These are phyloP conservation scores for Protobothrops mucrosquamatus DNA, from an alignment of 2,113 vertebrate species.

Conservation along the genomic window DNA sequence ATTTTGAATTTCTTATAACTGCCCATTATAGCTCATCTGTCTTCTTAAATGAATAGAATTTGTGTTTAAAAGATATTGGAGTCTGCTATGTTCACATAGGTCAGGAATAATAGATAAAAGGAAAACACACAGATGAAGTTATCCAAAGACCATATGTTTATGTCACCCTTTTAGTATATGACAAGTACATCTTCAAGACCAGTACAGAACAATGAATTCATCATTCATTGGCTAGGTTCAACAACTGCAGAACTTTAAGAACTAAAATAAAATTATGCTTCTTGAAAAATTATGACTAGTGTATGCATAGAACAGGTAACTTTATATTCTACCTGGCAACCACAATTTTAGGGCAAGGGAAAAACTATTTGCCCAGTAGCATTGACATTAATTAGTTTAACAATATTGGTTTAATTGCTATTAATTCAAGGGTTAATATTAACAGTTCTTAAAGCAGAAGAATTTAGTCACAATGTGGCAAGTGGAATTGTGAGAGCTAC, in stretches of 20 bases:
- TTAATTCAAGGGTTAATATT: background rate
- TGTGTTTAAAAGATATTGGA: too few relatives aligned
- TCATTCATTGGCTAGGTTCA: background rate
- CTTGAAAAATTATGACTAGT: background rate
- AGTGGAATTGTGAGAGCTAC: too few relatives aligned
- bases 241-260: background rate
- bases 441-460: background rate
- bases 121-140: background rate
- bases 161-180: background rate
- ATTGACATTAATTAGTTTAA: background rate
- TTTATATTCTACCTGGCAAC: background rate
- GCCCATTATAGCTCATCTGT: background rate
- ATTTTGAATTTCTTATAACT: background rate
- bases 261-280: background rate
- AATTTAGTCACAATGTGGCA: background rate
- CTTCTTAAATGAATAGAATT: background rate
- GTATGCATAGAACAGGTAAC: background rate
- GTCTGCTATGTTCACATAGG: background rate
- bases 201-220: background rate
- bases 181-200: background rate
- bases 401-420: background rate
- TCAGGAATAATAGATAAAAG: background rate
- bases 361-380: background rate
- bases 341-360: background rate
- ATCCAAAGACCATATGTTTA: background rate